Percentiles rank a stretch among this genome's conserved stretches.
Evolutionary conservation across 2,113 vertebrate species (phyloP).

Genomic region (Dissostichus mawsoni): DNA sequence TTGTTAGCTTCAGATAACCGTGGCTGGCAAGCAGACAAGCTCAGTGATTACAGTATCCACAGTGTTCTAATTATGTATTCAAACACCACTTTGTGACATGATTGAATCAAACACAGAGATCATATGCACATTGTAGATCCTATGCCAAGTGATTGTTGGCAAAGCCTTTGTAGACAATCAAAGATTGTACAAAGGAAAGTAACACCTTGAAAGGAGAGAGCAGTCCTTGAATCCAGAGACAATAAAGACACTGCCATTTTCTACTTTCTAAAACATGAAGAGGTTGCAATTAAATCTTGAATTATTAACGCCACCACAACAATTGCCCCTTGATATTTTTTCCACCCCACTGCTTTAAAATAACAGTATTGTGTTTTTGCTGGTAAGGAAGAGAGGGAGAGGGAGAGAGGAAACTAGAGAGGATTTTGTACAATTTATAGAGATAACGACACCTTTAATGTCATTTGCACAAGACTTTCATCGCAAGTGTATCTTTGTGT

Average conservation of each 20-base stretch:
- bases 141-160: constrained; percentile 50
- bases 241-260: constrained; percentile 47
- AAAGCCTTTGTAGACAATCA: constrained; percentile 69
- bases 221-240: constrained; percentile 54
- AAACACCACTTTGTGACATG: constrained; percentile 62
- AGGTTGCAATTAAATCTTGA: constrained; percentile 54
- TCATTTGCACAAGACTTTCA: constrained; percentile 18
- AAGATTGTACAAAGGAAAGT: constrained; percentile 63
- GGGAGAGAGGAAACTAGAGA: constrained; percentile 2
- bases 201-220: constrained; percentile 56
- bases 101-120: constrained; percentile 59
- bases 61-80: constrained; percentile 64
- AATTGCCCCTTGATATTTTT: constrained; percentile 47
- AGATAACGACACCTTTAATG: constrained; percentile 31
- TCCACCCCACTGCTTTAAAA: constrained; percentile 41
- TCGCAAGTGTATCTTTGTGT: constrained; percentile 39
- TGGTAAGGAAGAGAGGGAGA: constrained; percentile 8
- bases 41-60: constrained; percentile 54
- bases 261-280: constrained; percentile 38
- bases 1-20: constrained; percentile 62
- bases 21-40: constrained; percentile 40
- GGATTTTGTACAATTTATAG: not conserved
- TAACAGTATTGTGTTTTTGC: constrained; percentile 1
- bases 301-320: constrained; percentile 50
- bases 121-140: constrained; percentile 48